Evolutionary conservation across 2,888 invertebrate species (phyloP), one percentile per base, ranked within the genome.

Genomic region (Phasia obesa): DNA sequence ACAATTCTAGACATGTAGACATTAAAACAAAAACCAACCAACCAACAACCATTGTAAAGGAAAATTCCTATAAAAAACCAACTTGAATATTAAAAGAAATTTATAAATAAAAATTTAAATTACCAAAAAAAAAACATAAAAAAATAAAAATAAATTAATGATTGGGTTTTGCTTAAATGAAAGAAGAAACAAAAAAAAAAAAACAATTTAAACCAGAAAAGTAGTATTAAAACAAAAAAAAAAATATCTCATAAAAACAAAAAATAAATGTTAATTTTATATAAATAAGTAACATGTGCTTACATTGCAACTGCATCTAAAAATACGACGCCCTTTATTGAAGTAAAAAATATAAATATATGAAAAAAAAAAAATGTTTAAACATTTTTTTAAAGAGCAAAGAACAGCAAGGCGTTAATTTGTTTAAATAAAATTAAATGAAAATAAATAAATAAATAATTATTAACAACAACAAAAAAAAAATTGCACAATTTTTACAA

Each of bases 401-500:
- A 35, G n/a, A 42, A 42, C 11, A n/a, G 38, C 11, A 42, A 70
- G 77, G 70, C 77, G 69, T 75, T 62, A 31, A 77, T 44, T 51
- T 69, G 42, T 67, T 44, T 62, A 55, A 57, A 57, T 38, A 49
- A 57, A 38, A n/a, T 23, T n/a, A 59, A 57, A 64, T 6, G 13
- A 57, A 65, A 27, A 27, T 17, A 27, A 51, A 67, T 4, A 17
- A 13, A 42, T 15, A 42, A 42, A 5, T n/a, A n/a, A 49, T 4
- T 19, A 65, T 35, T 35, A 35, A 35, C 31, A 31, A 31, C 6
- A 60, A n/a, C n/a, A 23, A 79, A 74, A 59, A 75, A 74, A 67
- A 85, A 84, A 83, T 75, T 81, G 79, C 84, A 82, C 80, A 81
- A 81, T 78, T 78, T 78, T 81, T 81, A 84, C 85, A 81, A 85